Conservation (phyloP, 2,888 invertebrate genomes). For the Exocentrus adspersus region DNA sequence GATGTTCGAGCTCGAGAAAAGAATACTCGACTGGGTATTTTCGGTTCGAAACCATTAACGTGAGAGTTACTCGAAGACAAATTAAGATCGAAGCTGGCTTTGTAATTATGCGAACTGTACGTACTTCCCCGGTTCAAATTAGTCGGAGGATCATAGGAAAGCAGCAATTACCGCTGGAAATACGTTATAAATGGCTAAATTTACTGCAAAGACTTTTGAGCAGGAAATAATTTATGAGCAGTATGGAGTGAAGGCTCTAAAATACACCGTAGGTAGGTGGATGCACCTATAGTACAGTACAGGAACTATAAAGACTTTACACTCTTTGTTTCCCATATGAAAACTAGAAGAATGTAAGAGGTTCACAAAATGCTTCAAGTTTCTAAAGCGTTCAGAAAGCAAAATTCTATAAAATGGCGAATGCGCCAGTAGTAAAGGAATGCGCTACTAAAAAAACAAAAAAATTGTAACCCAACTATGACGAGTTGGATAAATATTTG, state of each 20-base stretch:
- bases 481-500: too few species aligned
- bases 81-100: slow-evolving; percentile 50
- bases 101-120: slow-evolving; percentile 42
- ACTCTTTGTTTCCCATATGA: too few species aligned
- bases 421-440: too few species aligned
- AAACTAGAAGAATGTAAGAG: too few species aligned
- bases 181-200: slow-evolving; percentile 12
- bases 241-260: background rate
- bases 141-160: slow-evolving; percentile 37
- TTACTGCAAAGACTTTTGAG: slow-evolving; percentile 12
- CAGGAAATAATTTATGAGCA: background rate
- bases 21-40: slow-evolving; percentile 35
- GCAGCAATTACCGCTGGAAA: slow-evolving; percentile 17
- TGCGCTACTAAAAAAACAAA: too few species aligned
- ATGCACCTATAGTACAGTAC: too few species aligned
- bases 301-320: too few species aligned
- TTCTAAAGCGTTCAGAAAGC: too few species aligned
- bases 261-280: too few species aligned
- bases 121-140: slow-evolving; percentile 37
- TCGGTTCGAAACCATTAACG: slow-evolving; percentile 43
- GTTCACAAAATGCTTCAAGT: too few species aligned
- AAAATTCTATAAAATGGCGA: too few species aligned
- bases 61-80: slow-evolving; percentile 47
- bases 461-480: too few species aligned
- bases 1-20: slow-evolving; percentile 7